Evolutionary conservation across 2,113 vertebrate species (phyloP).

Genomic region (Percopsis transmontana): DNA sequence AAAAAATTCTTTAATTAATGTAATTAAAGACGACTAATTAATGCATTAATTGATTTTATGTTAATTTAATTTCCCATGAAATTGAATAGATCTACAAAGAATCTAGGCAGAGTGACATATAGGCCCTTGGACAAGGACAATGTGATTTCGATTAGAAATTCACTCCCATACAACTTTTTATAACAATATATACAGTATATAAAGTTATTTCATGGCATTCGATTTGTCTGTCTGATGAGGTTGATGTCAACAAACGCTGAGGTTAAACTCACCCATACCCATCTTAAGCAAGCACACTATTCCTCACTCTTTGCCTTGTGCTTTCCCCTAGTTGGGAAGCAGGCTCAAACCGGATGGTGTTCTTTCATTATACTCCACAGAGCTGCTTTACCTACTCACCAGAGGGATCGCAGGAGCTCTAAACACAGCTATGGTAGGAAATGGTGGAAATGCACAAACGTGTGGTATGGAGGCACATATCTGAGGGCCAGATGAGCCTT

Average conservation of each 20-base stretch:
- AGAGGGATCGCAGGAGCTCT: slow-evolving; percentile 35
- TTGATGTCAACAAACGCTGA: slow-evolving; percentile 16
- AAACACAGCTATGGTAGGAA: slow-evolving; percentile 49
- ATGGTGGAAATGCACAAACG: slow-evolving; percentile 50
- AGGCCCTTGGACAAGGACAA: slow-evolving; percentile 57
- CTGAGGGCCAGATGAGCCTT: slow-evolving; percentile 67
- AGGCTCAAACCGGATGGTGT: slow-evolving; percentile 39
- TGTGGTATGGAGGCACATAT: slow-evolving; percentile 58
- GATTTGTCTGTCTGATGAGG: slow-evolving; percentile 29
- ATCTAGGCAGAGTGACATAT: slow-evolving; percentile 25
- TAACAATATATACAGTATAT: neutral
- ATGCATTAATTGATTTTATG: slow-evolving; percentile 83
- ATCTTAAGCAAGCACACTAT: slow-evolving; percentile 7
- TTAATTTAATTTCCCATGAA: slow-evolving; percentile 78
- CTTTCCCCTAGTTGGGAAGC: slow-evolving; percentile 59
- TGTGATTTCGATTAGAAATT: slow-evolving; percentile 30
- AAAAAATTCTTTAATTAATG: slow-evolving; percentile 71
- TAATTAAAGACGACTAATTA: slow-evolving; percentile 82
- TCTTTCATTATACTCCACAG: slow-evolving; percentile 41
- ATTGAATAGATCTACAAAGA: slow-evolving; percentile 68
- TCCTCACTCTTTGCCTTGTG: slow-evolving; percentile 13
- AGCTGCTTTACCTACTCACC: slow-evolving; percentile 26
- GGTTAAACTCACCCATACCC: slow-evolving; percentile 28
- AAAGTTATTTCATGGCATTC: slow-evolving; percentile 17
- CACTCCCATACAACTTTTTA: neutral